phyloP scores from a whole-genome alignment of 2,888 invertebrate species.

The Catonia carolina region DNA sequence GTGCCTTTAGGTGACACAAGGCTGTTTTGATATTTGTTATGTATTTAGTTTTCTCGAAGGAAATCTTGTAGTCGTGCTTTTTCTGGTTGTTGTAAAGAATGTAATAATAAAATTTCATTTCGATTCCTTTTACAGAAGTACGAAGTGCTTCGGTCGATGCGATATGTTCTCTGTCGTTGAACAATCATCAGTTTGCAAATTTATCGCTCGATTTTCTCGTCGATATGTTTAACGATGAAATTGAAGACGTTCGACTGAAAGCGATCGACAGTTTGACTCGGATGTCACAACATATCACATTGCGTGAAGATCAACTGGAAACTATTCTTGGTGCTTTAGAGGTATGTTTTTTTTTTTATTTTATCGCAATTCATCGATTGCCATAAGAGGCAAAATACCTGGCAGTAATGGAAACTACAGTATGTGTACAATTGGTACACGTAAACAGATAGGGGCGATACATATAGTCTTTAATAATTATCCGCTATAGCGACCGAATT shows the following conservation, averaged over 20 bases:
- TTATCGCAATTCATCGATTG: no score
- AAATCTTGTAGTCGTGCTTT: no score
- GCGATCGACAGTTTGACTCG: constrained; percentile 90
- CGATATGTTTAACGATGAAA: constrained; percentile 99
- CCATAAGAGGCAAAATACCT: no score
- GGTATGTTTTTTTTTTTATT: no score
- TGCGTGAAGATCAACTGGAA: constrained; percentile 93
- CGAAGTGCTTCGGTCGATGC: constrained; percentile 92
- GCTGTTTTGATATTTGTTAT: no score
- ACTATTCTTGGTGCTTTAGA: constrained; percentile 93
- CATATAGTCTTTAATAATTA: neutral
- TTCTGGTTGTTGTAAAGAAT: no score
- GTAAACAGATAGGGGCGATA: no score
- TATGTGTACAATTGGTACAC: no score
- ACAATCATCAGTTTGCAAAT: constrained; percentile 77
- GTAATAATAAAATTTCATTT: no score
- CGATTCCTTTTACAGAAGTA: constrained; percentile 58
- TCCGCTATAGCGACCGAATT: neutral
- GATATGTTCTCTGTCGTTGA: constrained; percentile 77
- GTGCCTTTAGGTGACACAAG: no score
- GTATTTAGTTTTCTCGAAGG: no score
- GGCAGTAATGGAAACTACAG: no score
- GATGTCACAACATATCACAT: constrained; percentile 79
- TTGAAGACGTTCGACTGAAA: constrained; percentile 89
- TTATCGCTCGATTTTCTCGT: constrained; percentile 92